Conservation (phyloP, 1,140 invertebrate species). For the Neuroterus valhalla region DNA sequence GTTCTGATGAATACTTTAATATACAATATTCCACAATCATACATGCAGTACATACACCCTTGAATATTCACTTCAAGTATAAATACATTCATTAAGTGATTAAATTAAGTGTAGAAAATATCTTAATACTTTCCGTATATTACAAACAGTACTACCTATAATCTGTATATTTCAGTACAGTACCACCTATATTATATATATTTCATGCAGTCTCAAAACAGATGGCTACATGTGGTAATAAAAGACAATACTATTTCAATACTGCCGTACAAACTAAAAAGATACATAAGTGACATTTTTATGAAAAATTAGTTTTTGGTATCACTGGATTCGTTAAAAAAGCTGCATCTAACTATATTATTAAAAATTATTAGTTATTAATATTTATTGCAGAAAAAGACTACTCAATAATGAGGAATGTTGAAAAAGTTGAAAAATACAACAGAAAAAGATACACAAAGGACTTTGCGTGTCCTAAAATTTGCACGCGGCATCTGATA, state of each 20-base stretch:
- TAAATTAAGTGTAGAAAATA: slow-evolving; percentile 30
- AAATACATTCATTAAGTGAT: slow-evolving; percentile 15
- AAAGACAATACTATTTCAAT: background rate
- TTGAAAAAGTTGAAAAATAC: too few relatives aligned
- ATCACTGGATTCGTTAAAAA: too few relatives aligned
- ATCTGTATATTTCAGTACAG: background rate
- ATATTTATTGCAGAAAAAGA: too few relatives aligned
- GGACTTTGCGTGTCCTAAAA: too few relatives aligned
- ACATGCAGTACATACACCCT: slow-evolving; percentile 16
- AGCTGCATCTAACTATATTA: too few relatives aligned
- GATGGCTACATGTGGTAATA: background rate
- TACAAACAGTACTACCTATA: background rate
- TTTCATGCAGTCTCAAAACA: slow-evolving; percentile 22
- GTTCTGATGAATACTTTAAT: slow-evolving; percentile 17
- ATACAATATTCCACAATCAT: slow-evolving; percentile 19
- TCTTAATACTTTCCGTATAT: slow-evolving; percentile 27
- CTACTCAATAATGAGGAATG: too few relatives aligned
- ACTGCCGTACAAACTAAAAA: too few relatives aligned
- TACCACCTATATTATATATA: background rate
- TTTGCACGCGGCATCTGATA: too few relatives aligned
- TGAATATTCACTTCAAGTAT: slow-evolving; percentile 22
- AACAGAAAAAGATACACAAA: too few relatives aligned
- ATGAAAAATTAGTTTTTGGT: too few relatives aligned
- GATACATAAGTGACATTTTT: too few relatives aligned
- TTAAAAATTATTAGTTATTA: too few relatives aligned